Conservation (phyloP, 1,140 invertebrate genomes). For the Drosophila grimshawi region DNA sequence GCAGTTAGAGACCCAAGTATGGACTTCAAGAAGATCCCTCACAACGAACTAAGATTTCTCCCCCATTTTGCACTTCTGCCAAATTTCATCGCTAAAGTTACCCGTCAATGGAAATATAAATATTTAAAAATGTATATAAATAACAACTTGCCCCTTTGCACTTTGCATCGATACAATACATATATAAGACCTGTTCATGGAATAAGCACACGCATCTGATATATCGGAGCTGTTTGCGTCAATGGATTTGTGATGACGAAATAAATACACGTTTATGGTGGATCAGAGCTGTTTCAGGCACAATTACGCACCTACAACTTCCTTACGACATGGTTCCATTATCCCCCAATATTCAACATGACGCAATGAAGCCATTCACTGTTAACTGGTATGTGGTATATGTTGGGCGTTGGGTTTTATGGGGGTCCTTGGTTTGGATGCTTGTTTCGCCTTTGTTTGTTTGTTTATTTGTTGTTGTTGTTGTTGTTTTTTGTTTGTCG, state of each 20-base stretch:
- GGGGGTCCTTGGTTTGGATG: constrained; percentile 3
- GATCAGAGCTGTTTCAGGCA: not conserved
- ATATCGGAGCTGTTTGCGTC: not conserved
- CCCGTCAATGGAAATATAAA: too few relatives aligned
- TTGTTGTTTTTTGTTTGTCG: constrained; percentile 18
- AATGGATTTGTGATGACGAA: not conserved
- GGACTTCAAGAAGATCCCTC: too few relatives aligned
- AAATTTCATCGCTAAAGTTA: too few relatives aligned
- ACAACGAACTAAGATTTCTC: too few relatives aligned
- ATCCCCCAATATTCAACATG: constrained; percentile 14
- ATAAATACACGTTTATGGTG: not conserved
- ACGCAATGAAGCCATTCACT: constrained; percentile 26
- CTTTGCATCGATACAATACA: too few relatives aligned
- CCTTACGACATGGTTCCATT: constrained; percentile 7
- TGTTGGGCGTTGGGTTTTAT: not conserved
- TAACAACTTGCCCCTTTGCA: too few relatives aligned
- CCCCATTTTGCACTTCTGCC: too few relatives aligned
- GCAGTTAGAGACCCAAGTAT: too few relatives aligned
- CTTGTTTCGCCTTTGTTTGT: constrained; percentile 9
- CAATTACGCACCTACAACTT: not conserved
- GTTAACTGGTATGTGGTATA: not conserved
- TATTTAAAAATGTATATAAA: too few relatives aligned
- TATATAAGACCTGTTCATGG: too few relatives aligned
- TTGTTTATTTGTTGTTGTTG: not conserved
- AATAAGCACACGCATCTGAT: not conserved